A percentile compares a stretch with the other conserved stretches of the same genome.
Evolutionary conservation across 2,797 vertebrate genomes (phyloP).

Genomic region (Poecilia wingei): DNA sequence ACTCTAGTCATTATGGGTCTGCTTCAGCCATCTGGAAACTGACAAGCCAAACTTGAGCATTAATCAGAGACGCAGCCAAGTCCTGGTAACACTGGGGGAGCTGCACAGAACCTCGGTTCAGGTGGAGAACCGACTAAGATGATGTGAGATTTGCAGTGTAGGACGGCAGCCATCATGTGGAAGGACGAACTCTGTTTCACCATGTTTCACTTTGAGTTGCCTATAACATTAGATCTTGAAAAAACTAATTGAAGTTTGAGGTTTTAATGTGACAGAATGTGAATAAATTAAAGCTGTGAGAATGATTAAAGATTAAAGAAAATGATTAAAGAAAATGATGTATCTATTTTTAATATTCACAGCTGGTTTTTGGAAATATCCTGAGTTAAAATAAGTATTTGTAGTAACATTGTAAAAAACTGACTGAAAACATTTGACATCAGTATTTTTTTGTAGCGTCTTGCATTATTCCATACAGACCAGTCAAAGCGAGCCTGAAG

Average conservation of each 20-base stretch:
- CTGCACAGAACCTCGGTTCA: not conserved
- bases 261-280: not conserved
- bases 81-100: not conserved
- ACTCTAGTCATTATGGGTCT: not conserved
- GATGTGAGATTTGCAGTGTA: no score
- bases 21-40: not conserved
- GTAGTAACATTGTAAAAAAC: not conserved
- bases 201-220: not conserved
- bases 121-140: no score
- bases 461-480: not conserved
- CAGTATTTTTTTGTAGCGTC: not conserved
- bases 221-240: not conserved
- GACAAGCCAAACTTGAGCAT: not conserved
- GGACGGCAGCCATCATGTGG: no score
- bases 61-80: not conserved
- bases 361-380: not conserved
- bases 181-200: no score
- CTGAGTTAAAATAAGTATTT: not conserved
- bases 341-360: not conserved
- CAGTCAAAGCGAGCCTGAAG: not conserved
- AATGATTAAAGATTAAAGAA: not conserved
- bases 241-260: not conserved
- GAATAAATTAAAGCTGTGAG: not conserved
- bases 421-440: not conserved
- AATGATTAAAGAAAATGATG: not conserved